Base-by-base conservation (phyloP, 92 coral and sea anemone genomes). In the Palythoa caribaeorum region DNA sequence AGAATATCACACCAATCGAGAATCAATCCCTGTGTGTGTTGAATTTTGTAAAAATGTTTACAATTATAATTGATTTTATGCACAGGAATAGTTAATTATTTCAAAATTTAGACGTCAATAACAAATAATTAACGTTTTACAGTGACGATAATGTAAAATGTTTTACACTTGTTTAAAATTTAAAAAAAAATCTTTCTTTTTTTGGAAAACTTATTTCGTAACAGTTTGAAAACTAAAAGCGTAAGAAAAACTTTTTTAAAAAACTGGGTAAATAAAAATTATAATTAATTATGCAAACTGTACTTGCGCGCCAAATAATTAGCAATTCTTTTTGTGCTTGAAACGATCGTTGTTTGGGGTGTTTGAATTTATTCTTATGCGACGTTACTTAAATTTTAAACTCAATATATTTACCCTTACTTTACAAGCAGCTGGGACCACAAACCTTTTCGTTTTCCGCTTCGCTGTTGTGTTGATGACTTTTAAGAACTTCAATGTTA, bases 341-440 rank as follows among this genome's bases (percentile, higher is more conserved):
- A 71, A 71, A 28, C 19, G 1, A 6, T 71, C 38, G 9, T 71
- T 28, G 28, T 40, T 37, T 4, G 6, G 76, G 76, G 19, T 71
- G 17, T 11, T 71, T 37, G 76, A 71, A 8, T 71, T 71, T 0
- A 8, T 38, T 71, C 76, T 71, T 71, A 71, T 38, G 76, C 17
- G 37, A 38, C 17, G 7, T 71, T 71, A 10, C 2, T 38, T 38
- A 71, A 71, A 71, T 38, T 38, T 71, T 71, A 71, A 11, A 37
- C 51, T 15, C 7, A 71, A 71, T 71, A 17, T 71, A 38, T 71
- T 71, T 21, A 76, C 28, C 28, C 83, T 88, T 71, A 88, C 90
- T 73, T 86, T 88, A 78, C 90, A 78, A 37, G 90, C 86, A 19
- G 80, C 86, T 78, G 90, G 90, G 74, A 88, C 73, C 73, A 78